phyloP scores from a whole-genome alignment of 2,888 invertebrate genomes.

The Hydrotaea diabolus region DNA sequence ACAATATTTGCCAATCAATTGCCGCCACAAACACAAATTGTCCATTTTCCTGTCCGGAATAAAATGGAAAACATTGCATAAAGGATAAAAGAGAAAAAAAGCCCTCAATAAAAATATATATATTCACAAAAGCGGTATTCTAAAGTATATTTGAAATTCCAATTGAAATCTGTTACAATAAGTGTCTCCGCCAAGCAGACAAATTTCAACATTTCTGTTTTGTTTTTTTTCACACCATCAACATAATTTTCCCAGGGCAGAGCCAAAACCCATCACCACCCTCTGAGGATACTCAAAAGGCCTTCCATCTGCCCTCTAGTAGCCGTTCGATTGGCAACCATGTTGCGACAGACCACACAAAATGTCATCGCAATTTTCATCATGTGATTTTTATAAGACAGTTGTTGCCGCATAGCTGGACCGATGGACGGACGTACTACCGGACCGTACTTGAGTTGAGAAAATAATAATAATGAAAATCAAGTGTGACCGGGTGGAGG shows the following conservation, averaged over 20 bases:
- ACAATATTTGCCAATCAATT: conserved; percentile 80
- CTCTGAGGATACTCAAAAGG: conserved; percentile 21
- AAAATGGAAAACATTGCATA: too few species aligned
- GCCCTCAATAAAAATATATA: not conserved
- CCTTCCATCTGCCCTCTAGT: conserved; percentile 30
- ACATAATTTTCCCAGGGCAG: conserved; percentile 57
- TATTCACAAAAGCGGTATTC: too few species aligned
- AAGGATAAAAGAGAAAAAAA: conserved; percentile 65
- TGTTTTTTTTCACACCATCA: conserved; percentile 63
- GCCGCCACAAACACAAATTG: conserved; percentile 79
- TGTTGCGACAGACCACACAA: conserved; percentile 44
- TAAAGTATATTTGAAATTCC: conserved; percentile 71
- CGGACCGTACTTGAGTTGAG: conserved; percentile 71
- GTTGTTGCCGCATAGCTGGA: conserved; percentile 49
- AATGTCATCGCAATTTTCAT: conserved; percentile 62
- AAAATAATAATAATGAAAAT: conserved; percentile 75
- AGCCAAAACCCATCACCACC: not conserved
- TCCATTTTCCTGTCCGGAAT: conserved; percentile 80
- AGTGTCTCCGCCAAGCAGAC: conserved; percentile 71
- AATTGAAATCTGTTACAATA: conserved; percentile 78
- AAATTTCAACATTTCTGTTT: conserved; percentile 64
- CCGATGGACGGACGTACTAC: conserved; percentile 38
- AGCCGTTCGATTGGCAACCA: conserved; percentile 44
- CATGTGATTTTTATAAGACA: conserved; percentile 69
- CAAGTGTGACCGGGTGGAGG: conserved; percentile 72